Percentiles rank a stretch among this genome's conserved stretches.
phyloP scores from a whole-genome alignment of 53 echinoderm and acorn worm genomes.

The Echinarachnius parma region DNA sequence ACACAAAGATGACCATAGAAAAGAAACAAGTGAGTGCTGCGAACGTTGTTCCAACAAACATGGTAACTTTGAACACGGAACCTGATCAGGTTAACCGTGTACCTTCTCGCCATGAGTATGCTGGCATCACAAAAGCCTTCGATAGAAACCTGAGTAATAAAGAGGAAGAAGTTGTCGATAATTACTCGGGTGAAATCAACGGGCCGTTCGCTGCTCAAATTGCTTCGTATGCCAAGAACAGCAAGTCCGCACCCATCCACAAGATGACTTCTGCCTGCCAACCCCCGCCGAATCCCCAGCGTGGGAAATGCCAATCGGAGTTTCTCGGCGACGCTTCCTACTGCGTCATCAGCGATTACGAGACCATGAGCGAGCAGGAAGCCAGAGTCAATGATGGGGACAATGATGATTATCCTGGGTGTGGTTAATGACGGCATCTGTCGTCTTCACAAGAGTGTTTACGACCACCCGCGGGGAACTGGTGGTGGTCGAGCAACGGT shows the following conservation, averaged over 20 bases:
- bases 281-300: slow-evolving; percentile 16
- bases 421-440: neutral
- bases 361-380: slow-evolving; percentile 1
- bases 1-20: slow-evolving; percentile 9
- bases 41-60: no score
- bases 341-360: slow-evolving; percentile 14
- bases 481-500: no score
- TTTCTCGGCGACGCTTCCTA: neutral
- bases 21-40: no score
- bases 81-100: no score
- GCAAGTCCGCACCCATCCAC: neutral
- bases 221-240: neutral
- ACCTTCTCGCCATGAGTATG: neutral
- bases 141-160: neutral
- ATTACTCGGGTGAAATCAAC: neutral
- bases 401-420: neutral
- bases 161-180: slow-evolving; percentile 2
- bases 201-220: neutral
- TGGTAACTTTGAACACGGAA: no score
- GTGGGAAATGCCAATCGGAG: slow-evolving; percentile 20
- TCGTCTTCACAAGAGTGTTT: neutral
- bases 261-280: neutral
- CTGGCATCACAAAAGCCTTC: neutral
- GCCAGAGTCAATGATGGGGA: neutral
- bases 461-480: neutral